Base-by-base conservation (phyloP, 2,113 vertebrate species). In the Cairina moschata region DNA sequence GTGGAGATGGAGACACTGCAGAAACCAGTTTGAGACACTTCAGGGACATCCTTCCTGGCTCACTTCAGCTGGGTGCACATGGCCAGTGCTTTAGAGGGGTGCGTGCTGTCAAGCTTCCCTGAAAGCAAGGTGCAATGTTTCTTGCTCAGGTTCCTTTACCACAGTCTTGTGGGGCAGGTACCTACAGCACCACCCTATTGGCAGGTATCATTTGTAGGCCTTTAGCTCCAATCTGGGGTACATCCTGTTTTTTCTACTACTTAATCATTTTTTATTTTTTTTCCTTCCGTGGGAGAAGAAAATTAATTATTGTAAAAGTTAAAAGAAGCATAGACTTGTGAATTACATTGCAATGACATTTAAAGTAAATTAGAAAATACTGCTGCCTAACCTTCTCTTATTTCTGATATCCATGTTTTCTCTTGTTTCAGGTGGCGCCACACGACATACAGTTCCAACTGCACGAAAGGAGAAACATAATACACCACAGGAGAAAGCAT, bases 141-240 rank as follows among this genome's bases (percentile, higher is more conserved):
- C 77, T 67, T 18, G 3, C 40, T 25, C 44, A 14, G 22, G 13
- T 29, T 55, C 7, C 18, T 20, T 4, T n/a, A 5, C 12, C 36
- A 14, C 3, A 8, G 5, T 16, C 20, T n/a, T 0, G 0, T 11
- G 59, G 54, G 36, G 36, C 31, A 36, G 23, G 23, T n/a, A 68
- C 48, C 42, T 38, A 34, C 76, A 28, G 18, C 34, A 52, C 29
- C 8, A 1, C 34, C n/a, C 60, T 60, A 63, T 12, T 32, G 48
- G 26, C 82, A 65, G 40, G 18, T 54, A 28, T 21, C 46, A 5
- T 15, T 18, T 54, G 12, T 28, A 9, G 8, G 46, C 32, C 42
- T 81, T 75, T 38, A 42, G 15, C 42, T 74, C 38, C 56, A 38
- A 3, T 48, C 13, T 28, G 22, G 52, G 20, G 20, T 28, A 4